These are phyloP conservation scores for Lepidurus packardi DNA, from an alignment of 1,140 invertebrate genomes.

Conservation along the genomic window DNA sequence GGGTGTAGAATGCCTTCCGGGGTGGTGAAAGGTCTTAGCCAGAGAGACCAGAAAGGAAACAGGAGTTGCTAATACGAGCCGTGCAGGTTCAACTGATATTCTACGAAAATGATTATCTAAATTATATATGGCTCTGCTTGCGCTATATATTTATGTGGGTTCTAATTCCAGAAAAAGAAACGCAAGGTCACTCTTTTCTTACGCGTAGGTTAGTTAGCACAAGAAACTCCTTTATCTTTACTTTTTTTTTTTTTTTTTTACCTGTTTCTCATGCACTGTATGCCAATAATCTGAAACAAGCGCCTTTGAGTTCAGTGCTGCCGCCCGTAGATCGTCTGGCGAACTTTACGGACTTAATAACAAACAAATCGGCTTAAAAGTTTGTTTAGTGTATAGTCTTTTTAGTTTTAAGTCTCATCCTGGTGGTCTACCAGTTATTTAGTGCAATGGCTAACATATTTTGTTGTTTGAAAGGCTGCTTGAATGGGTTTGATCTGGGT, in stretches of 20 bases:
- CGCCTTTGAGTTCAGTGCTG: too few species aligned
- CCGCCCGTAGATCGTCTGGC: too few species aligned
- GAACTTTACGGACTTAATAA: too few species aligned
- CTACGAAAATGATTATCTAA: neutral
- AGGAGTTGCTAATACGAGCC: neutral
- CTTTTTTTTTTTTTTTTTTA: too few species aligned
- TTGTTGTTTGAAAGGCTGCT: slow-evolving; percentile 33
- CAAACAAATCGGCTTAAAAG: too few species aligned
- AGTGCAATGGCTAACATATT: slow-evolving; percentile 32
- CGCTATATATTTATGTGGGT: neutral
- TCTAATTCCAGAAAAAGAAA: neutral
- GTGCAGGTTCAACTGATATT: neutral
- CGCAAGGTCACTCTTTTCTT: too few species aligned
- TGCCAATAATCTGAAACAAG: too few species aligned
- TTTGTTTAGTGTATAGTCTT: too few species aligned
- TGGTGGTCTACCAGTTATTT: neutral
- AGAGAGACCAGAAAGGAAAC: neutral
- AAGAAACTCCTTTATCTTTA: too few species aligned
- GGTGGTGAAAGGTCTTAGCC: neutral
- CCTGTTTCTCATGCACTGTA: too few species aligned
- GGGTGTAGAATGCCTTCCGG: neutral
- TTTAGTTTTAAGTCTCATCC: too few species aligned
- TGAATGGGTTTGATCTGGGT: slow-evolving; percentile 29
- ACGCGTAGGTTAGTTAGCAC: too few species aligned
- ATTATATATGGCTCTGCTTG: neutral